Conservation (phyloP, 2,797 vertebrate species). For the Malacoctenus gilli region DNA sequence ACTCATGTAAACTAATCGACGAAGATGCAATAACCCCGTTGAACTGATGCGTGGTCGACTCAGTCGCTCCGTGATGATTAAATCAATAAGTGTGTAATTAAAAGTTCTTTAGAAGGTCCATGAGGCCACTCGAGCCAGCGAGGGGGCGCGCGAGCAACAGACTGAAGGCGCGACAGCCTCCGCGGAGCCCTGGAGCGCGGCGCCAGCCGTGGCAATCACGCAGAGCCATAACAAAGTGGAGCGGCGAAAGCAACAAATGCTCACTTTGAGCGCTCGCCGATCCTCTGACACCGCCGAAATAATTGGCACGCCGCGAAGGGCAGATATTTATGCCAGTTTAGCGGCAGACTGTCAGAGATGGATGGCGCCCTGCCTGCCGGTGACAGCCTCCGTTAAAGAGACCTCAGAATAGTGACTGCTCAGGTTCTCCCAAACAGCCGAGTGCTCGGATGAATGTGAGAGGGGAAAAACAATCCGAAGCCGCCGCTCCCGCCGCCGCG, state of each 20-base stretch:
- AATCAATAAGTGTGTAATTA: background rate
- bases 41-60: background rate
- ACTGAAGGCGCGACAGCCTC: no score
- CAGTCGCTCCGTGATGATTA: background rate
- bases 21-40: background rate
- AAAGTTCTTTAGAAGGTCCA: slow-evolving; percentile 16
- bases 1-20: no score
- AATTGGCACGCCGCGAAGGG: slow-evolving; percentile 64
- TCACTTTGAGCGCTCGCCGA: slow-evolving; percentile 29
- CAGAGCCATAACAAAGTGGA: slow-evolving; percentile 23
- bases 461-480: slow-evolving; percentile 61
- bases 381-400: slow-evolving; percentile 70
- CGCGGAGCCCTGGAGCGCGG: slow-evolving; percentile 24
- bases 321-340: slow-evolving; percentile 75
- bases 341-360: slow-evolving; percentile 65
- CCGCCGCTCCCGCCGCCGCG: no score
- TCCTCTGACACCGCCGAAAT: slow-evolving; percentile 66
- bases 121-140: slow-evolving; percentile 20
- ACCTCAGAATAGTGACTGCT: slow-evolving; percentile 64
- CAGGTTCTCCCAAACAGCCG: slow-evolving; percentile 56
- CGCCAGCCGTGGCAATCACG: no score
- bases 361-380: slow-evolving; percentile 60
- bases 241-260: slow-evolving; percentile 31
- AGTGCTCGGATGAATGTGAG: slow-evolving; percentile 53
- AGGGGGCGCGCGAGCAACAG: no score